Evolutionary conservation across 1,140 invertebrate species (phyloP).

Genomic region (Brachionus koreanus): DNA sequence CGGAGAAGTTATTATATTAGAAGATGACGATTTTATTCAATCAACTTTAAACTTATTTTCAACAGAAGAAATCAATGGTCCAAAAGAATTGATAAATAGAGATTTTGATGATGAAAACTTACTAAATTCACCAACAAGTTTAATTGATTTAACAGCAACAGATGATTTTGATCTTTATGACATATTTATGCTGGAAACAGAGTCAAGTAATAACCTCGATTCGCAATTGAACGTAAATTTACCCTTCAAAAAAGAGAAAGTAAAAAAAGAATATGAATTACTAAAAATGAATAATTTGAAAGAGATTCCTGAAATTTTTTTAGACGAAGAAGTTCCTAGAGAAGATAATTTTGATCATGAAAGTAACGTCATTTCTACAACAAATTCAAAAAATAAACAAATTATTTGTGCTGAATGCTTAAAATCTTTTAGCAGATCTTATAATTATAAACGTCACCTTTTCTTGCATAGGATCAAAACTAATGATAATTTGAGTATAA

Average conservation of each 20-base stretch:
- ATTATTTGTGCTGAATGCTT: background rate
- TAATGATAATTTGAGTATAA: background rate
- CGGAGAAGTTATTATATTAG: background rate
- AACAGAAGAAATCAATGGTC: background rate
- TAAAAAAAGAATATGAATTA: background rate
- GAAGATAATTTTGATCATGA: background rate
- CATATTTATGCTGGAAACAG: background rate
- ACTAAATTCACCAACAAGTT: background rate
- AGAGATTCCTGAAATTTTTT: background rate
- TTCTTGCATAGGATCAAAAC: background rate
- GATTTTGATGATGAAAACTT: background rate
- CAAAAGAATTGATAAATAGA: background rate
- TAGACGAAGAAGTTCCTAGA: background rate
- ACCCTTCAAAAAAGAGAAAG: background rate
- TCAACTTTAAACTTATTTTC: background rate
- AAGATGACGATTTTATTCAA: conserved; percentile 39
- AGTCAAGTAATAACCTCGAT: background rate
- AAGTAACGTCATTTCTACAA: background rate
- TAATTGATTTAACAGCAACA: background rate
- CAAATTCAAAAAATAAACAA: background rate
- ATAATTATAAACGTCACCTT: conserved; percentile 25
- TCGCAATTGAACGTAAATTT: background rate
- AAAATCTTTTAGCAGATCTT: background rate
- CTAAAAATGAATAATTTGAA: background rate
- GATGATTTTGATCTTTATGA: conserved; percentile 33